Evolutionary conservation across 2,888 invertebrate genomes (phyloP).

Genomic region (Notodonta ziczac): DNA sequence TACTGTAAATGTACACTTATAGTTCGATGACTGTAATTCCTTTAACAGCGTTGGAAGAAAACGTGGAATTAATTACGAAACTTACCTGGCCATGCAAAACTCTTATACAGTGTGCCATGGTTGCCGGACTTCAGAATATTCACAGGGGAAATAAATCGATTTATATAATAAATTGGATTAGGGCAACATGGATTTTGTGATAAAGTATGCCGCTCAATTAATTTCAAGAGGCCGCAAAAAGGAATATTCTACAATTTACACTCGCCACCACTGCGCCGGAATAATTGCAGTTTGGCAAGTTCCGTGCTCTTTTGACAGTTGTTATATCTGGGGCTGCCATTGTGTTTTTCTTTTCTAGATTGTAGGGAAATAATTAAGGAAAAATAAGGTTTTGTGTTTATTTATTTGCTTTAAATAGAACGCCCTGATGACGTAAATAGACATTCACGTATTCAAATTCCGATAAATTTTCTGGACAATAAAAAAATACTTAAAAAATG

Average conservation of each 20-base stretch:
- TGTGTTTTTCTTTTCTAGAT: not conserved
- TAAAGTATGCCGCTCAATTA: conserved; percentile 44
- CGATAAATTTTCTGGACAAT: no score
- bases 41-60: conserved; percentile 23
- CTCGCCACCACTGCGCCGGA: conserved; percentile 44
- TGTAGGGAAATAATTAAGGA: no score
- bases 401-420: no score
- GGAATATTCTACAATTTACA: conserved; percentile 10
- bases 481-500: no score
- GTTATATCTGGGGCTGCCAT: conserved; percentile 18
- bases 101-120: conserved; percentile 91
- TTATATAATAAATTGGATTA: conserved; percentile 54
- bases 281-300: conserved; percentile 46
- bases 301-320: conserved; percentile 26
- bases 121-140: conserved; percentile 73
- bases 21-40: conserved; percentile 1
- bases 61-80: conserved; percentile 51
- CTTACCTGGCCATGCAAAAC: conserved; percentile 91
- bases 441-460: no score
- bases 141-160: conserved; percentile 48
- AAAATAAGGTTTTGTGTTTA: no score
- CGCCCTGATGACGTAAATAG: no score
- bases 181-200: conserved; percentile 71
- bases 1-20: conserved; percentile 11
- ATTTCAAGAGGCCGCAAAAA: conserved; percentile 5